These are phyloP conservation scores for Donacobius atricapilla DNA, from an alignment of 2,113 vertebrate species.

Conservation along the genomic window DNA sequence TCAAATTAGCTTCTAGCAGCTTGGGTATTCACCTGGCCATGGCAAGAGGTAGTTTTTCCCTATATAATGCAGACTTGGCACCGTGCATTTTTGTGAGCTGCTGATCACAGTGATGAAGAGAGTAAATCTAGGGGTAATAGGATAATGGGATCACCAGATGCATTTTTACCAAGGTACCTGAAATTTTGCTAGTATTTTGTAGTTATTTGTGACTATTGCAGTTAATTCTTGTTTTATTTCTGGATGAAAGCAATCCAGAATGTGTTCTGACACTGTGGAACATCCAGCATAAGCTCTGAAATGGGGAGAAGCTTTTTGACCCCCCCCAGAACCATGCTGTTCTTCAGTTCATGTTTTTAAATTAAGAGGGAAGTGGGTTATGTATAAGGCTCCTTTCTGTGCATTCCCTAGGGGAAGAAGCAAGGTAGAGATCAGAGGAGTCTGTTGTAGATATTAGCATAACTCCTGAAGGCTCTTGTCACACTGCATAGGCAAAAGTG, in stretches of 20 bases:
- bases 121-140: background rate
- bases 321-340: fast-evolving
- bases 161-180: background rate
- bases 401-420: background rate
- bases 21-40: background rate
- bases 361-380: background rate
- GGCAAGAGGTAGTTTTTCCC: background rate
- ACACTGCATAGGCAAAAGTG: background rate
- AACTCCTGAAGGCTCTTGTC: background rate
- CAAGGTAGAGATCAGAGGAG: background rate
- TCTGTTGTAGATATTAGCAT: background rate
- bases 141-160: background rate
- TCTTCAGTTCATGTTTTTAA: background rate
- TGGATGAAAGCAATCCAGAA: background rate
- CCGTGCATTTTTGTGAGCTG: background rate
- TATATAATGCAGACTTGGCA: background rate
- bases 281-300: background rate
- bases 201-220: background rate
- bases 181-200: background rate
- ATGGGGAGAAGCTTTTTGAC: background rate
- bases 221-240: background rate
- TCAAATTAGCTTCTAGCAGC: background rate
- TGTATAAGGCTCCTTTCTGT: background rate
- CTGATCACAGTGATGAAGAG: background rate
- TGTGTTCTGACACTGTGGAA: background rate